These are phyloP conservation scores for Agrotis exclamationis DNA, from an alignment of 2,888 invertebrate species.

Conservation along the genomic window DNA sequence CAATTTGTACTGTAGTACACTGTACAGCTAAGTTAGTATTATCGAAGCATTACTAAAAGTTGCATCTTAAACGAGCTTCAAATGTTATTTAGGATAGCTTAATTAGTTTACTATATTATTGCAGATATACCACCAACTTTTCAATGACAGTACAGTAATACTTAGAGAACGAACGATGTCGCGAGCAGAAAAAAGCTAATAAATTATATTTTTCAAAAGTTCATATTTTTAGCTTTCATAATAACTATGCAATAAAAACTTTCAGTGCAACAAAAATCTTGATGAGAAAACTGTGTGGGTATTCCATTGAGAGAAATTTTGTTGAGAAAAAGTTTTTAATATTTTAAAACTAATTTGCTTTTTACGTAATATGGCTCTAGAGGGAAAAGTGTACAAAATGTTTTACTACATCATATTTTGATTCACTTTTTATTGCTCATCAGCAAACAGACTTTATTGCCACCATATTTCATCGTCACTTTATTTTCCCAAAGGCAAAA, in stretches of 20 bases:
- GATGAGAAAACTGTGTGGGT: not conserved
- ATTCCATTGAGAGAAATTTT: slow-evolving; percentile 15
- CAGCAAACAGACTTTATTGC: not conserved
- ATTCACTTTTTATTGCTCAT: not conserved
- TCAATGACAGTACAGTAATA: no score
- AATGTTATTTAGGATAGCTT: not conserved
- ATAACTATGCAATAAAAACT: not conserved
- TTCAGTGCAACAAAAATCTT: not conserved
- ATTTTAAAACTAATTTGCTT: slow-evolving; percentile 15
- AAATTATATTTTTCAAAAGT: not conserved
- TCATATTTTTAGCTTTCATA: not conserved
- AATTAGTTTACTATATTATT: no score
- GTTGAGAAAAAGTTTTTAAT: not conserved
- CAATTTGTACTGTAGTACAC: no score
- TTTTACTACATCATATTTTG: not conserved
- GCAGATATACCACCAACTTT: not conserved
- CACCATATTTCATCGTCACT: not conserved
- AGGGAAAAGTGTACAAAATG: slow-evolving; percentile 1
- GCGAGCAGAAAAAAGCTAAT: no score
- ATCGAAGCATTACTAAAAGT: not conserved
- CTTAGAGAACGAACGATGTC: no score
- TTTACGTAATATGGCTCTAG: slow-evolving; percentile 4
- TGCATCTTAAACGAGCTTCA: not conserved
- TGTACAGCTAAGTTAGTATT: not conserved
- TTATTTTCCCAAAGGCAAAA: no score